Percentiles rank a stretch among this genome's conserved stretches.
Evolutionary conservation across 2,888 invertebrate species (phyloP).

Genomic region (Halocaridina rubra): DNA sequence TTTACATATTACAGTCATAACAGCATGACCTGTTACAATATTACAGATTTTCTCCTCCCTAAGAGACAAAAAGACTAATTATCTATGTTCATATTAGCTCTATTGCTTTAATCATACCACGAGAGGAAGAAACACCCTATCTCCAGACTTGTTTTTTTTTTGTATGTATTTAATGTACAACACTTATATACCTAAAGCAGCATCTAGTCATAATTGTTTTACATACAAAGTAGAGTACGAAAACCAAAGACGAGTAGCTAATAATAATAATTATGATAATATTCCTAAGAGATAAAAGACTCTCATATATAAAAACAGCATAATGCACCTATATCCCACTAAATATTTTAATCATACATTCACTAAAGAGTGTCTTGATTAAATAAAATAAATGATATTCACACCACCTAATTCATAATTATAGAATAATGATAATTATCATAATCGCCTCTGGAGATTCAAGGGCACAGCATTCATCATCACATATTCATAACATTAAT

Average conservation of each 20-base stretch:
- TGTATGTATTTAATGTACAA: not conserved
- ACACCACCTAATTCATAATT: conserved; percentile 18
- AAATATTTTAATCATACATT: conserved; percentile 6
- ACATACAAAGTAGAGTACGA: not conserved
- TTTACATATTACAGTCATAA: too few species aligned
- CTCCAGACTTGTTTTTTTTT: conserved; percentile 1
- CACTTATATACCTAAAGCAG: conserved; percentile 25
- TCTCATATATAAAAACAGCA: conserved; percentile 4
- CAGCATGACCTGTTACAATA: too few species aligned
- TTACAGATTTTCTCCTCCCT: not conserved
- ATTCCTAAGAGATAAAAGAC: not conserved
- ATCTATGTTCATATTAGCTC: too few species aligned
- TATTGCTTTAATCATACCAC: conserved; percentile 9
- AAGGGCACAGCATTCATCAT: not conserved
- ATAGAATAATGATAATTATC: conserved; percentile 17
- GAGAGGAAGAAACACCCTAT: conserved; percentile 17
- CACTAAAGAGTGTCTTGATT: not conserved
- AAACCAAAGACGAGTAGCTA: too few species aligned
- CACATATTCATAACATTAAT: conserved; percentile 29
- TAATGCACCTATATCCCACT: conserved; percentile 28
- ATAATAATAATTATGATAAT: too few species aligned
- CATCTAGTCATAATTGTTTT: conserved; percentile 12
- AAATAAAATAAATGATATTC: conserved; percentile 21
- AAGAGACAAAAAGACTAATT: not conserved
- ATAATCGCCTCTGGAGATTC: conserved; percentile 31